Percentiles rank a stretch among this genome's conserved stretches.
Evolutionary conservation across 2,113 vertebrate genomes (phyloP).

Genomic region (Echinops telfairi): DNA sequence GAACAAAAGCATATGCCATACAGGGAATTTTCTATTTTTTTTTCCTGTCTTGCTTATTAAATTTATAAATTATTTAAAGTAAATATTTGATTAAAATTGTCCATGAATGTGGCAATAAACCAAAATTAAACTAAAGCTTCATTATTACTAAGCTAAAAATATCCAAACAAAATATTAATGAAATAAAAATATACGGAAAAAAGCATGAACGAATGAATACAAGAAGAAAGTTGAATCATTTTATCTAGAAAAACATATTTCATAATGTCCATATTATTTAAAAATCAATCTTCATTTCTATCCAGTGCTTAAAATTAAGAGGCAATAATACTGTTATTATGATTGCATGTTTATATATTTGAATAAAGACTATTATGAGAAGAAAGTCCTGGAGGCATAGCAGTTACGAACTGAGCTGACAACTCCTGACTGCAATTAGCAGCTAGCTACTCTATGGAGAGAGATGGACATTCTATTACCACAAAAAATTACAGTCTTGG

Average conservation of each 20-base stretch:
- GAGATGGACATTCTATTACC: neutral
- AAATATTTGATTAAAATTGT: constrained; percentile 35
- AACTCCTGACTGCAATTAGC: neutral
- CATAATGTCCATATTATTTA: neutral
- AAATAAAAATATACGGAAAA: too few relatives aligned
- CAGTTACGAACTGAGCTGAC: neutral
- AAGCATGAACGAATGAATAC: neutral
- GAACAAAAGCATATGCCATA: neutral
- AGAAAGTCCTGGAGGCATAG: neutral
- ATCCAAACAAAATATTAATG: neutral
- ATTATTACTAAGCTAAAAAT: constrained; percentile 22
- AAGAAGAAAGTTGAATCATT: neutral
- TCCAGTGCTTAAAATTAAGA: neutral
- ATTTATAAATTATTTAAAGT: constrained; percentile 1
- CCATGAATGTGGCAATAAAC: neutral
- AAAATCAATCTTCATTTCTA: constrained; percentile 24
- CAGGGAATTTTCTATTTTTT: neutral
- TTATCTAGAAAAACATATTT: neutral
- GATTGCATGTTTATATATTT: neutral
- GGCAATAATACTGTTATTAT: neutral
- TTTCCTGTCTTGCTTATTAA: neutral
- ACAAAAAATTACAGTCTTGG: neutral
- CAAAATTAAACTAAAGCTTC: constrained; percentile 13
- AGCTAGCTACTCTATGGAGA: neutral
- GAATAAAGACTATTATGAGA: neutral